Evolutionary conservation across 2,113 vertebrate genomes (phyloP), one percentile per base, ranked within the genome.

Genomic region (Vidua macroura): DNA sequence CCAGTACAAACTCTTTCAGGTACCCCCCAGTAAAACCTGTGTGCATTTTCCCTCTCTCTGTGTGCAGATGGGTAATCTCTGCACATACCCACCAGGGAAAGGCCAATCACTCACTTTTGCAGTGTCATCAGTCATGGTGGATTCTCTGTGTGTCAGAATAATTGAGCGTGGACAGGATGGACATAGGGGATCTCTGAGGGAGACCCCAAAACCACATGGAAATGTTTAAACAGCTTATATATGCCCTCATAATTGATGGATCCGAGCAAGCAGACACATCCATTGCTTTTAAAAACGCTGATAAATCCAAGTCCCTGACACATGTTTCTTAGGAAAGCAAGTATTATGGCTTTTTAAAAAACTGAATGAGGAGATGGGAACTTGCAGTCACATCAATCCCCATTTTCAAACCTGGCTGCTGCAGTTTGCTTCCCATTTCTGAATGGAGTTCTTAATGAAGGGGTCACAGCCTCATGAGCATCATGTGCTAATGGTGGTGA

Each of bases 131-230:
- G 76, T 96, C 88, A 92, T 4, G 73, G 44, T 58, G 69, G 56
- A 92, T 88, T 83, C 89, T 88, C 74, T 80, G 51, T 5, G 37
- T 44, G 82, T 67, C 76, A 70, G 75, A 90, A 70, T 66, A 83
- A 92, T 94, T 67, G 39, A 95, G 55, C 6, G 3, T 58, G 88
- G 83, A 90, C 79, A 75, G 80, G 41, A 49, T 31, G 86, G 83
- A 86, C 31, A 0, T 4, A 67, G 56, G 64, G 83, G 63, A 62
- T 67, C 68, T 27, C 39, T 27, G 63, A 90, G 76, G 82, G 64
- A 93, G 83, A 96, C 88, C 79, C 94, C 64, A n/a, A 95, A 96
- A 74, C 85, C 93, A 86, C 92, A 94, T 60, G 92, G 79, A 93
- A 96, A 49, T 62, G 73, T 88, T 91, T 94, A 94, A 83, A 52